Evolutionary conservation across 2,113 vertebrate genomes (phyloP), one percentile per base, ranked within the genome.

Genomic region (Porphyrio hochstetteri): DNA sequence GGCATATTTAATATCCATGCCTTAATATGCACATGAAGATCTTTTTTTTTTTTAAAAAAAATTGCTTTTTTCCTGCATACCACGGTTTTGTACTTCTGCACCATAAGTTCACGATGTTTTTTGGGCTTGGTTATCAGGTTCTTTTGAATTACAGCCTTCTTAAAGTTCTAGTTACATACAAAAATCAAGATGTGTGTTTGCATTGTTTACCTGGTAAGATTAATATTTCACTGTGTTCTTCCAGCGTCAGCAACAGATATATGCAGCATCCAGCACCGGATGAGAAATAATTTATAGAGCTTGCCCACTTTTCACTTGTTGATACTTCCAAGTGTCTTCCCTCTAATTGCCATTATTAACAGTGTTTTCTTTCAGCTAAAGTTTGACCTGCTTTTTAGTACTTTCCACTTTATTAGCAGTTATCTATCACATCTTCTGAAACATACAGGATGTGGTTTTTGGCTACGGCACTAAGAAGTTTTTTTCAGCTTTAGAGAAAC

Each of bases 371-470:
- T 81, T 78, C 63, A 84, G 27, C 44, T 79, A 21, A 0, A 1
- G 16, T 42, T 91, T 82, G 68, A 78, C 75, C 61, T 82, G 19
- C 29, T 31, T 84, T 81, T 81, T 31, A 74, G 12, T 65, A 33
- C 8, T 91, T 95, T 89, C 18, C 86, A 95, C 31, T 79, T 76
- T 92, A 76, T 91, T 94, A 85, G 44, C 50, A 69, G 57, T 87
- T 50, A 69, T 50, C 10, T 85, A 19, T 79, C 44, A 69, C 68
- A 71, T 56, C 53, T 84, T 89, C 67, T 79, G 70, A 91, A 94
- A 72, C 19, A 17, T 33, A 52, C 33, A 92, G 90, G 76, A 90
- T 89, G 91, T 89, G 75, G 50, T 3, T 92, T 97, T 95, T 88
- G 77, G 28, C 63, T 92, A n/a, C 4, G 0, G 11, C 19, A 79